phyloP scores from a whole-genome alignment of 1,140 invertebrate species.

The Drosophila ogumai region DNA sequence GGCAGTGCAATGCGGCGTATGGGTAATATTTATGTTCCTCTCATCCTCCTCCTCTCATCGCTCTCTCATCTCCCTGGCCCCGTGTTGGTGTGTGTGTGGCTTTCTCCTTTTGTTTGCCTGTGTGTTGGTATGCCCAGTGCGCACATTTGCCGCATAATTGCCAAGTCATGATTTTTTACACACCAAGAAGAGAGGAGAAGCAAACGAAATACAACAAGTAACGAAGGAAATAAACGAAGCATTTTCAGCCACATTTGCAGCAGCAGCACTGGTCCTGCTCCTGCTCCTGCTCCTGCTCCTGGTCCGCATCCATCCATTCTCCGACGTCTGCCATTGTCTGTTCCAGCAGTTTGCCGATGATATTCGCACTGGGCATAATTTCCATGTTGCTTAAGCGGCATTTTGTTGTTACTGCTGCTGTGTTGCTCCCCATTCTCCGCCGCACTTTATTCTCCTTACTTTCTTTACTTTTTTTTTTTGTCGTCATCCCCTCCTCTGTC shows the following conservation, averaged over 20 bases:
- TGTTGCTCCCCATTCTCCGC: slow-evolving; percentile 13
- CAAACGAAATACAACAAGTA: slow-evolving; percentile 52
- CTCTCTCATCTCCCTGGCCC: neutral
- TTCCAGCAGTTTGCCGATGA: slow-evolving; percentile 66
- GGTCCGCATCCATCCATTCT: slow-evolving; percentile 27
- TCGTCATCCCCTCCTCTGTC: neutral
- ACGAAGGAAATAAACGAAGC: slow-evolving; percentile 63
- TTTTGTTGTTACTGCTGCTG: slow-evolving; percentile 62
- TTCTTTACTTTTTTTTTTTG: slow-evolving; percentile 2
- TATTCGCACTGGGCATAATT: slow-evolving; percentile 82
- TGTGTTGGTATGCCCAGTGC: slow-evolving; percentile 65
- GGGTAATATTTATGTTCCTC: slow-evolving; percentile 75
- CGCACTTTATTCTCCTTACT: slow-evolving; percentile 3
- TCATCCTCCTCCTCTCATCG: neutral
- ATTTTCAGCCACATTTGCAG: slow-evolving; percentile 45
- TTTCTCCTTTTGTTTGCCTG: slow-evolving; percentile 57
- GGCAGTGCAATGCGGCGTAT: slow-evolving; percentile 78
- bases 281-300: neutral
- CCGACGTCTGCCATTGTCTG: slow-evolving; percentile 30
- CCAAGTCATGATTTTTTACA: slow-evolving; percentile 83
- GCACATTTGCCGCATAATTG: slow-evolving; percentile 83
- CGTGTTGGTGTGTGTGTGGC: slow-evolving; percentile 13
- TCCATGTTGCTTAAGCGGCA: slow-evolving; percentile 82
- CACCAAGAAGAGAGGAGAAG: slow-evolving; percentile 41
- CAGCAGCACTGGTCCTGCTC: slow-evolving; percentile 5